Conservation (phyloP, 2,113 vertebrate genomes). For the Cynopterus brachyotis region DNA sequence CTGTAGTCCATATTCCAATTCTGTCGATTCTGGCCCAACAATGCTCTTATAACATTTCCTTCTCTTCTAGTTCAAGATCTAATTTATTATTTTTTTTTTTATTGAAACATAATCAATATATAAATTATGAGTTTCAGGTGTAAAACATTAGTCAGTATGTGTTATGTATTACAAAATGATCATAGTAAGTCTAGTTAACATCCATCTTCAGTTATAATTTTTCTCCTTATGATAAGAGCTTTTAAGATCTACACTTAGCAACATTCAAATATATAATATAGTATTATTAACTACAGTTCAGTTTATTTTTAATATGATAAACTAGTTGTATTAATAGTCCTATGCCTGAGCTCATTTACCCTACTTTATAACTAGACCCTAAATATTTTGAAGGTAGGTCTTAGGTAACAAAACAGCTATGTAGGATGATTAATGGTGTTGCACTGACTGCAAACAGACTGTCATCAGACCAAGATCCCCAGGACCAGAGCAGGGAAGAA, state of each 20-base stretch:
- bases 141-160: background rate
- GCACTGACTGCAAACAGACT: background rate
- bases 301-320: slow-evolving; percentile 4
- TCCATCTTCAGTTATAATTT: background rate
- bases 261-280: background rate
- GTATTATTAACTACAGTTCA: background rate
- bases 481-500: background rate
- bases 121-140: background rate
- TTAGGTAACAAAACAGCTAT: background rate
- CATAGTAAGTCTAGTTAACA: background rate
- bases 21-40: background rate
- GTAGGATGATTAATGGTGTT: background rate
- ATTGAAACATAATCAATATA: background rate
- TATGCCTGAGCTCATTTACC: background rate
- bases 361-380: background rate
- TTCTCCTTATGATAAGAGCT: background rate
- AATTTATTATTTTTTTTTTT: background rate
- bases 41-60: background rate
- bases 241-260: background rate
- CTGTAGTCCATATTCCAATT: background rate
- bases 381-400: background rate
- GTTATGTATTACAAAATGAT: background rate
- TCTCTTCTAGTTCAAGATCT: background rate
- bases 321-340: background rate
- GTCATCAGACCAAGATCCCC: background rate